Conservation (phyloP, 2,797 vertebrate species). For the Pipistrellus nathusii region DNA sequence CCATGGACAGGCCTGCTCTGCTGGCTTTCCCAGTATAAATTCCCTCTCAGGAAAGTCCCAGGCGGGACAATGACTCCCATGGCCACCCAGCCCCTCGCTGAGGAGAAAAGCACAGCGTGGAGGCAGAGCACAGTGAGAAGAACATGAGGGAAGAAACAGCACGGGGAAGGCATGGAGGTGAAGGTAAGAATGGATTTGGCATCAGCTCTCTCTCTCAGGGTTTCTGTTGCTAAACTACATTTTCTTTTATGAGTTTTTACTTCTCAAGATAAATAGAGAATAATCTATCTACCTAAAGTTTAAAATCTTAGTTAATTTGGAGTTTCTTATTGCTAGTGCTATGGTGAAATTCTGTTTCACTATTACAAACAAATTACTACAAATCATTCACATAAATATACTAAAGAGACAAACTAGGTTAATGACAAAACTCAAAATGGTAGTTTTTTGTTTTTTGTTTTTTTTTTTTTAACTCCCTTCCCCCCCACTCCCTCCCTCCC, state of each 20-base stretch:
- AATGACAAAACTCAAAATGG: neutral
- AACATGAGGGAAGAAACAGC: neutral
- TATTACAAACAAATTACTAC: neutral
- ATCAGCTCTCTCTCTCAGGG: neutral
- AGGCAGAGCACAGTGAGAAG: neutral
- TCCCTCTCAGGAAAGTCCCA: neutral
- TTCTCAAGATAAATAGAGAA: neutral
- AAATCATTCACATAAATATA: neutral
- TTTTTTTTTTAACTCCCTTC: too few species aligned
- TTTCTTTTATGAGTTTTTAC: conserved; percentile 11
- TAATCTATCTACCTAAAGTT: neutral
- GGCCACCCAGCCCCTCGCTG: neutral
- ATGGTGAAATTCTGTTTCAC: neutral
- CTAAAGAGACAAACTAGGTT: conserved; percentile 16
- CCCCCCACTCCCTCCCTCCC: too few species aligned
- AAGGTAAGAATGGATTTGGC: neutral
- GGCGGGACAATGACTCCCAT: neutral
- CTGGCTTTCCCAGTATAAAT: too few species aligned
- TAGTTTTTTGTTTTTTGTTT: too few species aligned
- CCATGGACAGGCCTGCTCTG: neutral
- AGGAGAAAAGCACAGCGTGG: neutral
- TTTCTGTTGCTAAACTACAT: neutral
- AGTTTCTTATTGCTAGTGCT: neutral
- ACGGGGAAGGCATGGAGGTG: neutral
- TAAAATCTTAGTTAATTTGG: neutral